These are phyloP conservation scores for Anguilla japonica DNA, from an alignment of 2,113 vertebrate genomes.

Conservation along the genomic window DNA sequence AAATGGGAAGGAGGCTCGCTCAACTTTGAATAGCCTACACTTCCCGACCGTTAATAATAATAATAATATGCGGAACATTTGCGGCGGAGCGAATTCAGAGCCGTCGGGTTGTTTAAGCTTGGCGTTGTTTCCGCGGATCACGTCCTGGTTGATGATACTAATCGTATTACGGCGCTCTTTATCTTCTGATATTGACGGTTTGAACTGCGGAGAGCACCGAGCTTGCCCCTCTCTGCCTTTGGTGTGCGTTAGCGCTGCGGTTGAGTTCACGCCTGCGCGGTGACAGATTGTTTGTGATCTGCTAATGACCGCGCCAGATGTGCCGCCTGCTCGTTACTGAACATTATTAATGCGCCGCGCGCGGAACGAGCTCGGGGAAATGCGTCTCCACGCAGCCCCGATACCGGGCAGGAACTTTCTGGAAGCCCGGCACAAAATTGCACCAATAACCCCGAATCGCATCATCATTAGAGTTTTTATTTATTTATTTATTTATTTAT, in stretches of 20 bases:
- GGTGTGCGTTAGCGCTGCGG: not conserved
- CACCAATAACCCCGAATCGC: not conserved
- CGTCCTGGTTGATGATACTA: not conserved
- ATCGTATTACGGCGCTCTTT: not conserved
- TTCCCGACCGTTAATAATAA: too few relatives aligned
- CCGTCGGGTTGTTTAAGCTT: too few relatives aligned
- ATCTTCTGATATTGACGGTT: not conserved
- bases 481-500: too few relatives aligned
- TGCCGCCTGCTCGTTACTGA: not conserved
- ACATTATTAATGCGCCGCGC: constrained; percentile 23
- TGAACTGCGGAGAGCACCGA: not conserved
- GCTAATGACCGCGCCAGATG: constrained; percentile 17
- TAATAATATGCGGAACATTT: not conserved
- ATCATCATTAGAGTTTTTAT: not conserved
- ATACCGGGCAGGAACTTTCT: constrained; percentile 14
- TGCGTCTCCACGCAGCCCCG: not conserved
- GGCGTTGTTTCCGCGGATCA: not conserved
- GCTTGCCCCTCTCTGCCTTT: not conserved
- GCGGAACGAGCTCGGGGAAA: constrained; percentile 5
- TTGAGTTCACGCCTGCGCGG: not conserved
- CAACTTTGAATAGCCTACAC: too few relatives aligned
- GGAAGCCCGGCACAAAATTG: not conserved
- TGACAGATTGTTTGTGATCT: not conserved
- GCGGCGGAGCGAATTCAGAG: not conserved
- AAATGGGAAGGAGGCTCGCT: too few relatives aligned